Base-by-base conservation (phyloP, 1,140 invertebrate species). In the Fopius arisanus region DNA sequence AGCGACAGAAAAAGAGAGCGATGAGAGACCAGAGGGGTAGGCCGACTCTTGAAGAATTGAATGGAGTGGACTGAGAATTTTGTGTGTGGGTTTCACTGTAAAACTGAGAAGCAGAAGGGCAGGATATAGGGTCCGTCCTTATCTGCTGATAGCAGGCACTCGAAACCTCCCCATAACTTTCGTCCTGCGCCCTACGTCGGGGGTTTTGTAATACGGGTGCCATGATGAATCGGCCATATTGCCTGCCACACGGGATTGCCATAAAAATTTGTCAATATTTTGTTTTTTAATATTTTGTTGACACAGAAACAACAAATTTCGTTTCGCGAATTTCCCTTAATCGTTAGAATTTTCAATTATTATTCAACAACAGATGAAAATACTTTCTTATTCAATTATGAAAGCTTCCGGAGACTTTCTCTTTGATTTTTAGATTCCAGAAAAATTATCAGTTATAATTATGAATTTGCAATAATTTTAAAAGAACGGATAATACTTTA, bases 201-300 rank as follows among this genome's bases (percentile, higher is more conserved):
- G 72, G 77, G n/a, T n/a, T n/a, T 65, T 54, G 72, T 75, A 54
- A 48, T 63, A 78, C 75, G 78, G 82, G 81, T 78, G 80, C 80
- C 80, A 85, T 87, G 86, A 88, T 87, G 82, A 84, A 87, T 87
- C 84, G 84, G 84, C 82, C 84, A 81, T 86, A 78, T 87, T 86
- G 80, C 75, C 73, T 79, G 75, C 73, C 80, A 12, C 7, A 12
- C 43, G 43, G 43, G 43, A n/a, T 48, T 19, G 16, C 43, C 43
- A 48, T 48, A 48, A 19, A 48, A 48, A 48, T 16, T 48, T 48
- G 43, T 48, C 43, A 48, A 48, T 48, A 48, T 48, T 48, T 48
- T 48, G n/a, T n/a, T n/a, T n/a, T n/a, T n/a, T n/a, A n/a, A n/a
- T n/a, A n/a, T n/a, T n/a, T n/a, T n/a, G n/a, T n/a, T n/a, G n/a